phyloP scores from a whole-genome alignment of 2,888 invertebrate species.

The Leptinotarsa tumamoca region DNA sequence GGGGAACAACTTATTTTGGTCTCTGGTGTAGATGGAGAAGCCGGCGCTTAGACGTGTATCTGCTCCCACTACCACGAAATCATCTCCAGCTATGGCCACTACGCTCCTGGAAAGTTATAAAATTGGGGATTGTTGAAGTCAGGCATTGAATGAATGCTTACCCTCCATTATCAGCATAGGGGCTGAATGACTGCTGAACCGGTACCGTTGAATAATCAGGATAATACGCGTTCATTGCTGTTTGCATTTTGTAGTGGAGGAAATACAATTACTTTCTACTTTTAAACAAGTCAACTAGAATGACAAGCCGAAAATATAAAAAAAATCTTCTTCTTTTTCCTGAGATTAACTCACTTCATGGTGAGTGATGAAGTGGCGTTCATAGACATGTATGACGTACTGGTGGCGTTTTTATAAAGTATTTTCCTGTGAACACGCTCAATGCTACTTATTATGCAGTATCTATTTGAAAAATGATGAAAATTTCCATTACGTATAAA shows the following conservation, averaged over 20 bases:
- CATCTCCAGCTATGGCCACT: slow-evolving; percentile 95
- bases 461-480: too few relatives aligned
- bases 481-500: too few relatives aligned
- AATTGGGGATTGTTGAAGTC: not conserved
- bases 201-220: slow-evolving; percentile 61
- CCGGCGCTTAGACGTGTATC: slow-evolving; percentile 95
- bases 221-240: slow-evolving; percentile 50
- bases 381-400: too few relatives aligned
- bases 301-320: slow-evolving; percentile 32
- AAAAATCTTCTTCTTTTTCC: not conserved
- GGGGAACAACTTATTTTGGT: slow-evolving; percentile 88
- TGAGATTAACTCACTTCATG: too few relatives aligned
- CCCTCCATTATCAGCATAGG: slow-evolving; percentile 86
- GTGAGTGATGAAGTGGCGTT: too few relatives aligned
- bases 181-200: slow-evolving; percentile 71
- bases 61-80: slow-evolving; percentile 94
- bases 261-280: not conserved
- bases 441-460: too few relatives aligned
- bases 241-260: slow-evolving; percentile 23
- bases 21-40: slow-evolving; percentile 89
- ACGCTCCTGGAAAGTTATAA: slow-evolving; percentile 78
- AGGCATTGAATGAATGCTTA: slow-evolving; percentile 60
- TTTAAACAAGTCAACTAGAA: slow-evolving; percentile 11
- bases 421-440: too few relatives aligned
- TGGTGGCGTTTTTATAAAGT: too few relatives aligned